A percentile compares a stretch with the other conserved stretches of the same genome.
Evolutionary conservation across 1,140 invertebrate genomes (phyloP).

Genomic region (Neotoxoptera formosana): DNA sequence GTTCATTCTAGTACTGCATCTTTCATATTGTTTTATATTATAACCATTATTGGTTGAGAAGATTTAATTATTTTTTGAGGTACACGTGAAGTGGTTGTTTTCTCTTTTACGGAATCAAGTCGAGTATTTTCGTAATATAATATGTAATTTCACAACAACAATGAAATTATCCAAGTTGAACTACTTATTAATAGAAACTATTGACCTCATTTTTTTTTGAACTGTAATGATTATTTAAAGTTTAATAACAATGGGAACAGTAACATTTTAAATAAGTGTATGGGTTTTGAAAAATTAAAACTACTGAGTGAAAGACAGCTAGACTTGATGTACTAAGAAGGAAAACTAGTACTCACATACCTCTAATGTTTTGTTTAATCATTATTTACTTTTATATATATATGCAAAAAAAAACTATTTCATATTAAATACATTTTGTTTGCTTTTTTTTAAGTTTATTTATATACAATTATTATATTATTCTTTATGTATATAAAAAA

Average conservation of each 20-base stretch:
- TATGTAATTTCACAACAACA: not conserved
- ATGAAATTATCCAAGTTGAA: not conserved
- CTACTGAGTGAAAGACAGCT: not conserved
- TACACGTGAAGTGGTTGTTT: constrained; percentile 1
- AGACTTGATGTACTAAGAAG: not conserved
- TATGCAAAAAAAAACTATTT: not conserved
- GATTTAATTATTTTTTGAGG: constrained; percentile 30
- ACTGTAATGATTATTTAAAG: constrained; percentile 37
- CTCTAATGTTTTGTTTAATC: constrained; percentile 23
- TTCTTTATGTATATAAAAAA: constrained; percentile 11
- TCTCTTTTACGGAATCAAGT: constrained; percentile 23
- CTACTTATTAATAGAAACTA: not conserved
- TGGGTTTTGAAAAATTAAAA: not conserved
- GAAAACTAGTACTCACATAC: constrained; percentile 31
- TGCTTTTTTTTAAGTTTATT: constrained; percentile 42
- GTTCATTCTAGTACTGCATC: constrained; percentile 2
- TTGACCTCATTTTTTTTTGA: not conserved
- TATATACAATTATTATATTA: constrained; percentile 25
- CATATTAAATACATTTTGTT: constrained; percentile 42
- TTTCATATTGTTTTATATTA: constrained; percentile 50
- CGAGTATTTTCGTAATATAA: not conserved
- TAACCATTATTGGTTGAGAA: constrained; percentile 31
- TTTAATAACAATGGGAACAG: constrained; percentile 11
- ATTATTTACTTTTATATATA: constrained; percentile 42
- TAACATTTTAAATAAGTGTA: not conserved